phyloP scores from a whole-genome alignment of 2,797 vertebrate species.

The Novumbra hubbsi region DNA sequence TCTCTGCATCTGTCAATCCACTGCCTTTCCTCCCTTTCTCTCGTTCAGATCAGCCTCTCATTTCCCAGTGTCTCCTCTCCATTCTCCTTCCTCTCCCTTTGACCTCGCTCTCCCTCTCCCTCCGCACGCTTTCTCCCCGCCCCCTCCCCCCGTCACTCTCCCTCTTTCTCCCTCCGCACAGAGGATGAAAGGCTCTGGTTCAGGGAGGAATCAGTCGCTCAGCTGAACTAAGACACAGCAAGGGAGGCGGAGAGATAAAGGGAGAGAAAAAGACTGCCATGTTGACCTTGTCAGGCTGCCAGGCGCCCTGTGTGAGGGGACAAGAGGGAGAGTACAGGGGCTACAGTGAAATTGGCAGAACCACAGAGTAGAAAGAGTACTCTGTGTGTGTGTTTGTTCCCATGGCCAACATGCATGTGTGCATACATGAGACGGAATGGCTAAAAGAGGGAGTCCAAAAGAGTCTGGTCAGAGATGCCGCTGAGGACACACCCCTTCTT shows the following conservation, averaged over 20 bases:
- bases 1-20: slow-evolving; percentile 14
- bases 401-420: not conserved
- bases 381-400: not conserved
- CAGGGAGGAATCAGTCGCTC: slow-evolving; percentile 35
- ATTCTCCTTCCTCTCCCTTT: not conserved
- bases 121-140: not conserved
- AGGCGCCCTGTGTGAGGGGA: slow-evolving; percentile 15
- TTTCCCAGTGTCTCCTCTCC: too few relatives aligned
- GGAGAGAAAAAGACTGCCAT: slow-evolving; percentile 31
- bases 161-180: slow-evolving; percentile 8
- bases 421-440: not conserved
- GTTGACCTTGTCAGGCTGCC: slow-evolving; percentile 55
- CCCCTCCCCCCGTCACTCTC: slow-evolving; percentile 6
- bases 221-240: slow-evolving; percentile 39
- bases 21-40: not conserved
- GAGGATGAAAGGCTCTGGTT: slow-evolving; percentile 44
- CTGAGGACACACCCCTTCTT: not conserved
- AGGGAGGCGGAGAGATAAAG: slow-evolving; percentile 16
- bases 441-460: not conserved
- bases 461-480: not conserved
- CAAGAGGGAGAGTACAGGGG: slow-evolving; percentile 26
- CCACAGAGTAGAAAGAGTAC: slow-evolving; percentile 24
- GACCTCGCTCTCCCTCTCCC: not conserved
- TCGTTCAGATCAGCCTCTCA: not conserved
- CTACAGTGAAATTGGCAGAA: slow-evolving; percentile 32